Evolutionary conservation across 2,113 vertebrate genomes (phyloP).

Genomic region (Rhinogobius similis): DNA sequence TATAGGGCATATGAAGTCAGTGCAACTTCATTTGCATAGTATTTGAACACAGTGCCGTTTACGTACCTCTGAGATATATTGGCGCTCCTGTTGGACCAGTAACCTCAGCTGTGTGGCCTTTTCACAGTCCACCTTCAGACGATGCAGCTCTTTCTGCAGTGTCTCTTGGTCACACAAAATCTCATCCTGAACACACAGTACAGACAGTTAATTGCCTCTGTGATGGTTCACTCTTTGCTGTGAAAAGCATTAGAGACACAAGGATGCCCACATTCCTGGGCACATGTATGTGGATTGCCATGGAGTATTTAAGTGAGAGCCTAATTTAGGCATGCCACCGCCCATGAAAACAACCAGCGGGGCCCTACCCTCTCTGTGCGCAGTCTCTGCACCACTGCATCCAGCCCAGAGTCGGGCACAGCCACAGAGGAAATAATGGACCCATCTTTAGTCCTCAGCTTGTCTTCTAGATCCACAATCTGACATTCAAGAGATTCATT

Average conservation of each 20-base stretch:
- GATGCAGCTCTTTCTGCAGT: conserved; percentile 59
- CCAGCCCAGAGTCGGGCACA: conserved; percentile 54
- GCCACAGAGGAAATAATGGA: conserved; percentile 11
- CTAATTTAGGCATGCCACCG: conserved; percentile 12
- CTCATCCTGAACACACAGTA: conserved; percentile 62
- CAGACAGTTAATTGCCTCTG: conserved; percentile 11
- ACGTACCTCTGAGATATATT: conserved; percentile 71
- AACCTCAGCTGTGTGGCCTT: conserved; percentile 55
- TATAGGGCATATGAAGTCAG: too few species aligned
- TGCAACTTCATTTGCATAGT: too few species aligned
- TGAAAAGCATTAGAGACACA: background rate
- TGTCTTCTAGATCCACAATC: conserved; percentile 62
- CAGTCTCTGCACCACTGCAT: conserved; percentile 69
- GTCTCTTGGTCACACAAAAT: conserved; percentile 56
- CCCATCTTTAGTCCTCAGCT: conserved; percentile 16
- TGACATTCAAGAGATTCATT: conserved; percentile 73
- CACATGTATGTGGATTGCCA: conserved; percentile 14
- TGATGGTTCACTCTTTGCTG: conserved; percentile 21
- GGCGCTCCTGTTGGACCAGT: conserved; percentile 52
- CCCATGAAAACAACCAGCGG: conserved; percentile 22
- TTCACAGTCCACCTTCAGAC: conserved; percentile 54
- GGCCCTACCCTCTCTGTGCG: conserved; percentile 67
- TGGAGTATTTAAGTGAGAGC: conserved; percentile 6
- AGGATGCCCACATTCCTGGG: conserved; percentile 8
- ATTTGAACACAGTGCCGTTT: too few species aligned